Base-by-base conservation (phyloP, 2,888 invertebrate species). In the Rotaria socialis region DNA sequence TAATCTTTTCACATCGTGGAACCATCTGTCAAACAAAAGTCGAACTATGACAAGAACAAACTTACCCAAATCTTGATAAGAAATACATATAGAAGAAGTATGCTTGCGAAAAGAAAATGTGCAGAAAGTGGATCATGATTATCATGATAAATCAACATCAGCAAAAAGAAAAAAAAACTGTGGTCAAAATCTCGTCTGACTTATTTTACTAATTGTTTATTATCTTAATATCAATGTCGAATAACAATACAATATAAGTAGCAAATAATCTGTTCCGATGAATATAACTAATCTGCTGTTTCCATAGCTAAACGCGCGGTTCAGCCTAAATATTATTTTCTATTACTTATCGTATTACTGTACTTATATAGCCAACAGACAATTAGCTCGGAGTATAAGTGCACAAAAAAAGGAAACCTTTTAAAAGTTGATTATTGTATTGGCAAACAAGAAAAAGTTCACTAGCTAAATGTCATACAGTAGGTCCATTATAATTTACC, bases 21-120 rank as follows among this genome's bases (percentile, higher is more conserved):
- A 67, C 67, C 67, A 67, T 67, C 67, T 67, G 67, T 67, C 67
- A 67, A 67, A 67, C 67, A 67, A 67, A 67, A 67, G 67, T 35
- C 35, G 16, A 35, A 35, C n/a, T 35, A 67, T 4, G 35, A 35
- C 35, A 67, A 27, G 35, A 67, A 67, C 6, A 19, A 27, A 67
- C 35, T 24, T 67, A 27, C 35, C 67, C n/a, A 10, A 35, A 67
- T 67, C 35, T 16, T 67, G 27, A 27, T 35, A 35, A 27, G 27
- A 67, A 19, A 35, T 19, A 67, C 22, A 22, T 4, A 24, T 24
- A 56, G 56, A 56, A 7, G 14, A 24, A 24, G 7, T 67, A 67
- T 67, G 35, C 3, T 67, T 19, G 3, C 3, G 14, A 67, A 16
- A 67, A 16, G 14, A 35, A 35, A 19, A 2, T 19, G 35, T 67